Percentiles rank a stretch among this genome's conserved stretches.
Evolutionary conservation across 2,113 vertebrate genomes (phyloP).

Genomic region (Campylomormyrus tamandua): DNA sequence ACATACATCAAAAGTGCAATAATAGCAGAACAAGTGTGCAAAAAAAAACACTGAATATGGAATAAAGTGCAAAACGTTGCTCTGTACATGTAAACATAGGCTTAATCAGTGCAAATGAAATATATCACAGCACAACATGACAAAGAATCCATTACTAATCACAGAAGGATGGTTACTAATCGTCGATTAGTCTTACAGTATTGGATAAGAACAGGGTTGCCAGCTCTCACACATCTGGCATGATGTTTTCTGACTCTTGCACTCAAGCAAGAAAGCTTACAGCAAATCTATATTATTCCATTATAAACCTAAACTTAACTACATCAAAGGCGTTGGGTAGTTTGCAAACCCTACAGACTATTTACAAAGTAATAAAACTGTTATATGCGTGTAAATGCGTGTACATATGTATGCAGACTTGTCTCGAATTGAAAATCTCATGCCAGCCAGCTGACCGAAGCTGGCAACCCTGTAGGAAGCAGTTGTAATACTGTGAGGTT

Average conservation of each 20-base stretch:
- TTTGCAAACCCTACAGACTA: neutral
- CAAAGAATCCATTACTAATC: neutral
- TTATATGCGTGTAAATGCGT: neutral
- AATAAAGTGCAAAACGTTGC: neutral
- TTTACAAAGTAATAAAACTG: neutral
- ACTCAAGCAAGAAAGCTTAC: neutral
- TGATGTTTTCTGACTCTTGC: neutral
- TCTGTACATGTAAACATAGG: neutral
- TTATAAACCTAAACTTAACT: neutral
- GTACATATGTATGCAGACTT: neutral
- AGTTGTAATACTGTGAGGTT: neutral
- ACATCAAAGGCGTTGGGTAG: neutral
- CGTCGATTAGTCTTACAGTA: neutral
- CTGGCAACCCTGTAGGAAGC: neutral
- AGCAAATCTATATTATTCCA: neutral
- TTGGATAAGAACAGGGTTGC: neutral
- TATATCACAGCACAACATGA: neutral
- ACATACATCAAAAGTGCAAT: neutral
- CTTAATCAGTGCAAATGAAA: neutral
- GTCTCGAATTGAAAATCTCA: neutral
- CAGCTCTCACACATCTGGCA: neutral
- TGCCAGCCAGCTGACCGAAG: neutral
- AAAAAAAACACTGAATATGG: neutral
- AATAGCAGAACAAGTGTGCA: neutral
- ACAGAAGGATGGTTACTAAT: neutral